These are phyloP conservation scores for Bettongia penicillata DNA, from an alignment of 2,113 vertebrate genomes.

Conservation along the genomic window DNA sequence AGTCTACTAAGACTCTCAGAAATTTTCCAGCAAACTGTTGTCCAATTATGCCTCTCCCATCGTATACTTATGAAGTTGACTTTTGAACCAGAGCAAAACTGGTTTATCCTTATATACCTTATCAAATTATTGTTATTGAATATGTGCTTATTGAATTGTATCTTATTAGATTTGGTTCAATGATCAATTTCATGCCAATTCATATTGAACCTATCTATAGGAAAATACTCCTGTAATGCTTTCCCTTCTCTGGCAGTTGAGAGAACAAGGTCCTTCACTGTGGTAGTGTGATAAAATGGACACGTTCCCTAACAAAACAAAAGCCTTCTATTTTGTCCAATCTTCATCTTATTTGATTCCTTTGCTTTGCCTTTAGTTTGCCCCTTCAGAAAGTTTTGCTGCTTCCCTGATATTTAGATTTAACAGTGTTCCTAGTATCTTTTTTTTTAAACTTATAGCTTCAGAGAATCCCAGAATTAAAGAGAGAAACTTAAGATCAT, in stretches of 20 bases:
- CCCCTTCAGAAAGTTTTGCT: not conserved
- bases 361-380: not conserved
- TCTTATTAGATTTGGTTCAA: not conserved
- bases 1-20: not conserved
- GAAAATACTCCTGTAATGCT: not conserved
- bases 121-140: not conserved
- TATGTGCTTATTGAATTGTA: not conserved
- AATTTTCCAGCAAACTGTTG: not conserved
- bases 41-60: not conserved
- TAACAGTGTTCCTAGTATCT: not conserved
- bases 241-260: not conserved
- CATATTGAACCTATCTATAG: not conserved
- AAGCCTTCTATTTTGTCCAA: not conserved
- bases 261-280: not conserved
- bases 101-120: not conserved
- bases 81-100: not conserved
- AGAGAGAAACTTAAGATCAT: not conserved
- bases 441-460: not conserved
- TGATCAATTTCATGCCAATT: not conserved
- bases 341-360: not conserved
- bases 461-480: not conserved
- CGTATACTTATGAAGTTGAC: not conserved
- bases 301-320: not conserved
- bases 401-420: not conserved
- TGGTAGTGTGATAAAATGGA: constrained; percentile 1